These are phyloP conservation scores for Rhinatrema bivittatum DNA, from an alignment of 2,797 vertebrate genomes.

Conservation along the genomic window DNA sequence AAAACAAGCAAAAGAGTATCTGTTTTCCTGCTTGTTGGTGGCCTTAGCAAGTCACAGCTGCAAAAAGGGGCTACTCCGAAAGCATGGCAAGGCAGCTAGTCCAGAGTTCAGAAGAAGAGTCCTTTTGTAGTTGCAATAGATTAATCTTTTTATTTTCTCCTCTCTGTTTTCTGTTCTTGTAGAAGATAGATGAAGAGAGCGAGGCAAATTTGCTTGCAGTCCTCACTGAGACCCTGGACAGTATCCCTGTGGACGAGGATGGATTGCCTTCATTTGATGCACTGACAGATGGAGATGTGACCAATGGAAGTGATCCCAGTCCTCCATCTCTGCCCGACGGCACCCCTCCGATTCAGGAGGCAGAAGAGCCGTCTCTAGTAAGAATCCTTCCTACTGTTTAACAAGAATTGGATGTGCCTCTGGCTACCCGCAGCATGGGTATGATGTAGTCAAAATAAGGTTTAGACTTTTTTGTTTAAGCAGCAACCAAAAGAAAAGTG, in stretches of 20 bases:
- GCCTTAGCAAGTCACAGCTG: no score
- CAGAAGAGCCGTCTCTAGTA: conserved; percentile 97
- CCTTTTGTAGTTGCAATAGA: no score
- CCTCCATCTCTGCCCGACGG: conserved; percentile 86
- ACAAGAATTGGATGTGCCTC: conserved; percentile 52
- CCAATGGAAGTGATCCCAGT: conserved; percentile 89
- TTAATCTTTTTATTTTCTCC: no score
- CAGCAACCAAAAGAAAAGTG: conserved; percentile 22
- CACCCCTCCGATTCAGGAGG: conserved; percentile 86
- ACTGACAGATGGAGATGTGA: conserved; percentile 97
- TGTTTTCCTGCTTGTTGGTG: no score
- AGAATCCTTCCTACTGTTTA: conserved; percentile 67
- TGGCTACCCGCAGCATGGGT: conserved; percentile 54
- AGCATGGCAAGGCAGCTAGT: no score
- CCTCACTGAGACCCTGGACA: conserved; percentile 97
- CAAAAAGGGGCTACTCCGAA: no score
- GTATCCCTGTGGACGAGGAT: conserved; percentile 98
- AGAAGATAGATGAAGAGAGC: conserved; percentile 99
- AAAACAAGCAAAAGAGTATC: no score
- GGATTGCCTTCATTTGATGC: conserved; percentile 98
- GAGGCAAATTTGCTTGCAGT: conserved; percentile 98
- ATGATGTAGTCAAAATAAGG: conserved; percentile 54
- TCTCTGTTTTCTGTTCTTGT: conserved; percentile 9
- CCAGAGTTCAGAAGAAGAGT: no score
- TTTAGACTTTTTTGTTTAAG: conserved; percentile 47